Evolutionary conservation across 2,113 vertebrate species (phyloP), one percentile per base, ranked within the genome.

Genomic region (Passer montanus): DNA sequence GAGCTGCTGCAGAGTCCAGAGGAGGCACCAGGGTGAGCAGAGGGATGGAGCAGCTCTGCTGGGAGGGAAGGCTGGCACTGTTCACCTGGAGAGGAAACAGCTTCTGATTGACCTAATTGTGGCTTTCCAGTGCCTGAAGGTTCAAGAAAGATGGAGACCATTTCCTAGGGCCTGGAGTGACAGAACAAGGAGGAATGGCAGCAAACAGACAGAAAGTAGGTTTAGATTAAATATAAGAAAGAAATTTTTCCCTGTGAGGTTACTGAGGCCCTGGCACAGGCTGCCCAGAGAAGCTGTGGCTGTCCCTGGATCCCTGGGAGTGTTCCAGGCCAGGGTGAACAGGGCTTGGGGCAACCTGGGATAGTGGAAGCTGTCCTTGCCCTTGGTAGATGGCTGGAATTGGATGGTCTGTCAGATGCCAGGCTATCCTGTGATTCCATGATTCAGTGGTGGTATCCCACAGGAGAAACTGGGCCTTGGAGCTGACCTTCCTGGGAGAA

Each of bases 101-200:
- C 39, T 26, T 37, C 0, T 22, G 14, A 5, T 11, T 68, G 44
- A 59, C 4, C 37, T 3, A 0, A 52, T 0, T 0, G 21, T 50
- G 46, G 11, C 52, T 1, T 67, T 31, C 0, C 35, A 35, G 52
- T 0, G 0, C 6, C 21, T 68, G 62, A 68, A 52, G 26, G 53
- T 6, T 11, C 37, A 59, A 16, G 21, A 44, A 68, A 37, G 7
- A 12, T 37, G 37, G 44, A 44, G 21, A 43, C 0, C 14, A 5
- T 68, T 43, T 2, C 4, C 21, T 8, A 27, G 7, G 31, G 9
- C 3, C 20, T 86, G 62, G 26, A 76, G 11, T 43, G 31, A 0
- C 70, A 75, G 35, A 4, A 17, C 37, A 43, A 1, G 3, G 24
- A 15, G 8, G 20, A 85, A 58, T 43, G 35, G 37, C 44, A 50